Base-by-base conservation (phyloP, 2,888 invertebrate genomes). In the Hermaeophaga mercurialis region DNA sequence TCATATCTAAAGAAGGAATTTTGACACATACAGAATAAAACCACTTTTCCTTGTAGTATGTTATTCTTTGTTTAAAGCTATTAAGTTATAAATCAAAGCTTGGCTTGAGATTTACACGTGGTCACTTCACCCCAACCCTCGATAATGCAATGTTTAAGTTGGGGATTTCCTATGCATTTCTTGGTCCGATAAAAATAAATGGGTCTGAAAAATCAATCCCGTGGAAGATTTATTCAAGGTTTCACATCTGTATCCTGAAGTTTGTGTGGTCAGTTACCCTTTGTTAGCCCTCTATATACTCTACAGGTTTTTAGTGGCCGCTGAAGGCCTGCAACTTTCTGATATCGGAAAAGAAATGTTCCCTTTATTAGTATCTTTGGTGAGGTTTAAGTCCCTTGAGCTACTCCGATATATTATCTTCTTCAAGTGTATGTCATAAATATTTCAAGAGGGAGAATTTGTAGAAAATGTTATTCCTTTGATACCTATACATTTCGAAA, bases 271-370 rank as follows among this genome's bases (percentile, higher is more conserved):
- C 61, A 56, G 56, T 56, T 58, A 59, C 56, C 61, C 57, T 59
- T 55, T 59, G 57, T 58, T 58, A 54, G 58, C 59, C 61, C 61
- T 59, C 52, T 59, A 63, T 65, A 66, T 67, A 68, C 68, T 70
- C 70, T 62, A 71, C 69, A 73, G 70, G 72, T 74, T 66, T 67
- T 69, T 63, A 63, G 63, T 61, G 65, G 65, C 59, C 65, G 64
- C 63, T 60, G 61, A 65, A 67, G 66, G 69, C 66, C 73, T 74
- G 74, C 71, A 70, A 69, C 69, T 70, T 68, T 66, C 67, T 68
- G 74, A 74, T 74, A 74, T 70, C 68, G 66, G 68, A 65, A 67
- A 69, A 71, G 72, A 72, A 74, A 73, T 73, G 73, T 70, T 69
- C 66, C 62, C 70, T 71, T 73, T 73, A 73, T 72, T 70, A 71